phyloP scores from a whole-genome alignment of 2,888 invertebrate genomes.

The Piscicola geometra region DNA sequence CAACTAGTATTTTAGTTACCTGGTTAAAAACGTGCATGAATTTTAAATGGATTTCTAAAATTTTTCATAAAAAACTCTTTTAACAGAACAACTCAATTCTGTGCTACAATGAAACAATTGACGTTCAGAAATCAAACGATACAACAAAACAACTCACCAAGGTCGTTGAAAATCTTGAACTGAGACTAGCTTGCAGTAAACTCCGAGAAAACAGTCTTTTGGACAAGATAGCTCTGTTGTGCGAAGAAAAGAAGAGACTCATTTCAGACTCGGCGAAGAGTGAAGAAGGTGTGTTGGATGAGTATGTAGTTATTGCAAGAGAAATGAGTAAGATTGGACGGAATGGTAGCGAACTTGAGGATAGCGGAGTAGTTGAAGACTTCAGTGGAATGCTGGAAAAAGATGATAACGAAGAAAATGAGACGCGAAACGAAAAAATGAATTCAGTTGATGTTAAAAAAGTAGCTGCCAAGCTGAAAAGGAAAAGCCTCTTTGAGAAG shows the following conservation, averaged over 20 bases:
- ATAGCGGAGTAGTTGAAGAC: background rate
- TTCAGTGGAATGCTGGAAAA: background rate
- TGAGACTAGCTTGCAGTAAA: constrained; percentile 26
- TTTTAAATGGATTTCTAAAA: too few relatives aligned
- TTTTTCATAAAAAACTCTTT: too few relatives aligned
- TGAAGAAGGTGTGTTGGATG: background rate
- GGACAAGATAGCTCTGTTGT: constrained; percentile 28
- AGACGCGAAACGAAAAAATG: too few relatives aligned
- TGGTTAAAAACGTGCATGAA: too few relatives aligned
- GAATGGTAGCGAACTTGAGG: background rate
- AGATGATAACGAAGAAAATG: background rate
- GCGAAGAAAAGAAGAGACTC: constrained; percentile 26
- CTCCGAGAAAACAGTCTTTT: constrained; percentile 8
- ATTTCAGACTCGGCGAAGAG: background rate
- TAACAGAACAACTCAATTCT: too few relatives aligned
- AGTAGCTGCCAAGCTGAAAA: constrained; percentile 6
- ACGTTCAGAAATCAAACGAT: too few relatives aligned
- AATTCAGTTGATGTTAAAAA: background rate
- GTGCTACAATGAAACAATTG: too few relatives aligned
- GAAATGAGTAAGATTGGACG: background rate
- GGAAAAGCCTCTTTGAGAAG: background rate
- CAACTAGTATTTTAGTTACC: too few relatives aligned
- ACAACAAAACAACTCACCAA: too few relatives aligned
- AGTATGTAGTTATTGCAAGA: background rate
- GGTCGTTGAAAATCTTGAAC: constrained; percentile 9